Percentiles rank a stretch among this genome's conserved stretches.
Conservation (phyloP, 2,113 vertebrate genomes). For the Clarias batrachus region DNA sequence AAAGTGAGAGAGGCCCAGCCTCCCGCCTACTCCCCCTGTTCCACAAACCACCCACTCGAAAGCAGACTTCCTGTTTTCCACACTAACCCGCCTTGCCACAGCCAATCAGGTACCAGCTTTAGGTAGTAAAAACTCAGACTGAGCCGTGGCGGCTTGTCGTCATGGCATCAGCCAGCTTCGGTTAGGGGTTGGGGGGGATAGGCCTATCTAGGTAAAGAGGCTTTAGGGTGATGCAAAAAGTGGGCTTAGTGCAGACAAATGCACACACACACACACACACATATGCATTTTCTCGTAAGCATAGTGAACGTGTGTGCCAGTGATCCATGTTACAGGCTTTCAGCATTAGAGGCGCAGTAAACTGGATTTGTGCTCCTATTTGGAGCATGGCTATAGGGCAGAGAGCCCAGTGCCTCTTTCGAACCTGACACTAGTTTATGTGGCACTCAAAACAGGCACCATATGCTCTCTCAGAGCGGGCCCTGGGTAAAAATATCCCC, state of each 20-base stretch:
- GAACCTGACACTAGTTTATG: constrained; percentile 60
- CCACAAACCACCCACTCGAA: constrained; percentile 72
- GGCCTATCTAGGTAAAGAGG: constrained; percentile 26
- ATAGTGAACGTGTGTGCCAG: not conserved
- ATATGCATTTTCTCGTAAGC: constrained; percentile 11
- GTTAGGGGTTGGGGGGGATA: constrained; percentile 35
- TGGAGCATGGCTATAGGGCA: constrained; percentile 60
- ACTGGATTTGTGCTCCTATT: constrained; percentile 60
- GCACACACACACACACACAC: constrained; percentile 24
- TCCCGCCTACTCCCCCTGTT: constrained; percentile 68
- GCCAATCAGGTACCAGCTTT: constrained; percentile 67
- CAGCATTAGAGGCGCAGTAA: constrained; percentile 51
- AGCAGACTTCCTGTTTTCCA: constrained; percentile 78
- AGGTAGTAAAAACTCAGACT: constrained; percentile 65
- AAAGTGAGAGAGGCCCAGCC: constrained; percentile 45
- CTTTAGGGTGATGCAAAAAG: constrained; percentile 9
- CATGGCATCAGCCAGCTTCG: constrained; percentile 61
- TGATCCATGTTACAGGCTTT: not conserved
- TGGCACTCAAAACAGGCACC: constrained; percentile 71
- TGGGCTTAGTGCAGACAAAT: constrained; percentile 1
- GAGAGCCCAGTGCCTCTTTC: constrained; percentile 64
- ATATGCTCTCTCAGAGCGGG: constrained; percentile 74
- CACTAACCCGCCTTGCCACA: constrained; percentile 60
- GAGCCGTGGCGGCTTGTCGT: constrained; percentile 62
- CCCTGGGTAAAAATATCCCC: constrained; percentile 74